Base-by-base conservation (phyloP, 2,113 vertebrate genomes). In the Callithrix jacchus region DNA sequence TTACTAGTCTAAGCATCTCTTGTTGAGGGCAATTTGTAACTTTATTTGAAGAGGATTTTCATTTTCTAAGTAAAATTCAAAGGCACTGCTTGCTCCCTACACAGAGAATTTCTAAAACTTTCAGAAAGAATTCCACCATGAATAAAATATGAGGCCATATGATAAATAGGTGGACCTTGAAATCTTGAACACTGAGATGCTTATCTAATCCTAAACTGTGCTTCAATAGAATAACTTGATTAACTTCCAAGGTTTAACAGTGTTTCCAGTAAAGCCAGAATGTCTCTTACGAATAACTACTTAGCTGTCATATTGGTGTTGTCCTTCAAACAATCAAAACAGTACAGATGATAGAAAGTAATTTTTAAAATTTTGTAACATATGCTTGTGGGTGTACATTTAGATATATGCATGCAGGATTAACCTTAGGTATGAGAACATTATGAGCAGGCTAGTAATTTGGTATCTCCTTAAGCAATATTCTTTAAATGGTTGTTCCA, bases 141-240 rank as follows among this genome's bases (percentile, higher is more conserved):
- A 93, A 85, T 95, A 94, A 97, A 94, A 91, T 93, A 96, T 87
- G 49, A 95, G 27, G 17, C 21, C 52, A 35, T 45, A 20, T 81
- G 70, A 86, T 95, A 81, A 81, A 68, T 47, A 87, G 84, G 37
- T 77, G 16, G 56, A 54, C 70, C 45, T 94, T 76, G 91, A 94
- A 89, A 86, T 3, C 25, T 70, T 87, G 30, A 93, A 52, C 40
- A 71, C 30, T 66, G 86, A 93, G 52, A 37, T 79, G 32, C 45
- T 82, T 80, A 87, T 93, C 40, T 79, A 71, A 90, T 93, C 56
- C 17, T 23, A 77, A 84, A 68, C 71, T 27, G 18, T 88, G 52
- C 66, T 92, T 93, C 56, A 40, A 56, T 52, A 49, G 56, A 85
- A 88, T 89, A 81, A 88, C 61, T 71, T 77, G 42, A 90, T 97